Evolutionary conservation across 2,888 invertebrate species (phyloP), one percentile per base, ranked within the genome.

Genomic region (Villa cingulata): DNA sequence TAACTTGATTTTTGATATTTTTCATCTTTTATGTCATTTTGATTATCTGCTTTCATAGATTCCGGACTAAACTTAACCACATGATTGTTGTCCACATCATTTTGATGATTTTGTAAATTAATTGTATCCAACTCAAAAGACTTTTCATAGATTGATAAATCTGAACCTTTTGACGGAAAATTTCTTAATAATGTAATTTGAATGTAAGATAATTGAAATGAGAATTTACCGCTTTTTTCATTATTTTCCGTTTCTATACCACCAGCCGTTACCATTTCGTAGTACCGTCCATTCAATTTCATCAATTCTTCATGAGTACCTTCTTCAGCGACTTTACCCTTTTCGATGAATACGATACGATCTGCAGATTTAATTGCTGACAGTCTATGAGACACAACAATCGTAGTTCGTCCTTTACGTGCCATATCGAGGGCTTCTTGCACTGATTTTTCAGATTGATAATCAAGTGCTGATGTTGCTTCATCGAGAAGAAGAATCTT

Each of bases 391-490:
- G 84, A 83, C 48, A 86, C 83, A 59, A 85, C 80, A 47, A 86
- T 71, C 48, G 85, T 85, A 51, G 85, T 86, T 43, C 85, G 71
- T 3, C 83, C 83, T 55, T 77, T 73, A 15, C 83, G 76, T 0
- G 87, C 88, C 17, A 75, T 72, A 59, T 89, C 88, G 55, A 89
- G 63, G 0, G 89, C 87, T 39, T 79, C 78, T 64, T 89, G 89
- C 2, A 90, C 88, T 47, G 78, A 77, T 12, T 81, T 77, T 62
- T 90, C 90, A 51, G 85, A 86, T 55, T 82, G 79, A 7, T 83
- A 80, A 64, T 89, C 89, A 53, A 89, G 68, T 0, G 89, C 88
- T 0, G 87, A 88, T 0, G 90, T 90, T 0, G 87, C 88, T 64
- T 89, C 89, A 58, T 89, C 89, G 41, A 85, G 68, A 0, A 85